Percentiles rank a stretch among this genome's conserved stretches.
Conservation (phyloP, 2,113 vertebrate genomes). For the Gracilinanus agilis region DNA sequence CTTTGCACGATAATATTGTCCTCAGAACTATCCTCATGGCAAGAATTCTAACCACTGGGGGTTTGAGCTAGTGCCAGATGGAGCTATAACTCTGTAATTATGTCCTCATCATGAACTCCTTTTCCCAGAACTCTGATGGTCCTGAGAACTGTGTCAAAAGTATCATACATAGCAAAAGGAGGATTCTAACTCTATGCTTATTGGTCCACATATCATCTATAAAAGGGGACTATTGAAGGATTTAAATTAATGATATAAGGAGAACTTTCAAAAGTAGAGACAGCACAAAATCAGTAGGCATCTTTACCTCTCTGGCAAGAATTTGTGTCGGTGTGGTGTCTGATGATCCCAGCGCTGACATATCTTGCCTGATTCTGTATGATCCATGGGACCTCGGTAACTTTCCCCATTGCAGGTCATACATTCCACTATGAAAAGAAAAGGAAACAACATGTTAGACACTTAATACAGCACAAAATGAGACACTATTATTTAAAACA, state of each 20-base stretch:
- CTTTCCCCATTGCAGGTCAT: constrained; percentile 96
- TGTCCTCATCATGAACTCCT: neutral
- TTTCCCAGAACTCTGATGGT: neutral
- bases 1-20: neutral
- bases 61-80: neutral
- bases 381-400: constrained; percentile 98
- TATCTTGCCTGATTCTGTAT: constrained; percentile 94
- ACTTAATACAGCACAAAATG: constrained; percentile 62
- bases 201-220: neutral
- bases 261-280: neutral
- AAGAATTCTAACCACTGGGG: neutral
- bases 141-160: neutral
- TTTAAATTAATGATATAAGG: neutral
- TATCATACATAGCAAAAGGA: neutral
- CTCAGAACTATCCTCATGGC: neutral
- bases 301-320: constrained; percentile 93
- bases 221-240: neutral
- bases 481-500: constrained; percentile 46
- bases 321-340: constrained; percentile 94
- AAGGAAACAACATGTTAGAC: constrained; percentile 58
- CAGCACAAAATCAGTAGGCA: neutral
- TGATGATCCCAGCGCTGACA: constrained; percentile 98
- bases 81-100: neutral
- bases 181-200: neutral
- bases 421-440: constrained; percentile 91